Base-by-base conservation (phyloP, 2,797 vertebrate genomes). In the Staurois parvus region DNA sequence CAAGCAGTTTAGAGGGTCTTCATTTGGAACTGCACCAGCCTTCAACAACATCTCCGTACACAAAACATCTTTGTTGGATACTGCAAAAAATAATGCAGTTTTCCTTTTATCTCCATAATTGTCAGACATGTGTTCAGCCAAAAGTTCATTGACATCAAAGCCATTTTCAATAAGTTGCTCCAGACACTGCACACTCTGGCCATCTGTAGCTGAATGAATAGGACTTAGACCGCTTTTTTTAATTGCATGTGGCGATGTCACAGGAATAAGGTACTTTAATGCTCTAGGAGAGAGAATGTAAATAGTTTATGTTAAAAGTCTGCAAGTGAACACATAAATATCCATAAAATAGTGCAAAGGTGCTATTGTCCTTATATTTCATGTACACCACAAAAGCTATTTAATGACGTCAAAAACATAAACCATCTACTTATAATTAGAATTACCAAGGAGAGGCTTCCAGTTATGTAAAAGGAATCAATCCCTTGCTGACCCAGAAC, bases 1-100 rank as follows among this genome's bases (percentile, higher is more conserved):
- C 6, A 98, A 93, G 90, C 95, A 96, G 87, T 93, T 92, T 59
- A 98, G 93, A 0, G 97, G 96, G 89, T 97, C 97, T 83, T 94
- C 87, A 90, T 97, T 96, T 1, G 96, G 94, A 86, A 94, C 91
- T 3, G 95, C 95, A 0, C 96, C 96, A 0, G 94, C 94, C n/a
- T 89, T 92, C 83, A 98, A 92, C 34, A 97, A 81, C 73, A 95
- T 70, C 89, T 94, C 91, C 0, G 95, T 94, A 84, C 95, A 96
- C 1, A 92, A 92, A 42, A 93, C 90, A 29, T 97, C 96, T 13
- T 94, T 95, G 40, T 97, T 96, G 77, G 94, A 96, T 84, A 97
- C 95, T 0, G 96, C 93, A 81, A 95, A 96, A 90, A 94, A 96
- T 21, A 97, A 89, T 0, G 96, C 94, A 0, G 94, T 96, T 88